phyloP scores from a whole-genome alignment of 1,140 invertebrate genomes.

The Drosophila tani region DNA sequence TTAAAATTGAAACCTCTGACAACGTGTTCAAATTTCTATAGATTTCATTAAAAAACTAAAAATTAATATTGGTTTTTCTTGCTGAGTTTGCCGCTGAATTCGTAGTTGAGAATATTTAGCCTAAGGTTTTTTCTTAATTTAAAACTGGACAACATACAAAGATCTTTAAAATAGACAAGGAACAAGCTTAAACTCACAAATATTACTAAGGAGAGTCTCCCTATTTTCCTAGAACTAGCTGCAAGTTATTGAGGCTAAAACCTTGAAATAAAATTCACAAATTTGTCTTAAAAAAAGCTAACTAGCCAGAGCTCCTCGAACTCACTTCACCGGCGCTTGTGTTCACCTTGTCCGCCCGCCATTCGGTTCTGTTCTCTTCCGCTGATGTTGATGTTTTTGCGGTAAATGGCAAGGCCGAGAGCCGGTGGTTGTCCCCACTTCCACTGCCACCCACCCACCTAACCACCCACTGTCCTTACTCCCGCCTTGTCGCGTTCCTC shows the following conservation, averaged over 20 bases:
- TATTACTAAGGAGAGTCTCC: too few relatives aligned
- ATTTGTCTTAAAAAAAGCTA: conserved; percentile 1
- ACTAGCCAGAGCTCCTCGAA: background rate
- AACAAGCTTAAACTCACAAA: too few relatives aligned
- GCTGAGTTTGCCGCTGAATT: too few relatives aligned
- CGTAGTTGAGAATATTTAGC: too few relatives aligned
- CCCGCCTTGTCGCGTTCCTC: conserved; percentile 7
- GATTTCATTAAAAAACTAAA: too few relatives aligned
- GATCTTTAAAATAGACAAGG: background rate
- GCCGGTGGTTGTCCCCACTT: conserved; percentile 46
- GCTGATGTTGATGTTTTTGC: conserved; percentile 71
- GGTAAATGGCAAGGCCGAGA: conserved; percentile 72
- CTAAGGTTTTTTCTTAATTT: too few relatives aligned
- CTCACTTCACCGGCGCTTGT: conserved; percentile 19
- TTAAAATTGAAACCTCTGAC: background rate
- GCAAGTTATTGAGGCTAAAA: too few relatives aligned
- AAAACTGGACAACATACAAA: too few relatives aligned
- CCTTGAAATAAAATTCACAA: background rate
- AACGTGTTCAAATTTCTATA: too few relatives aligned
- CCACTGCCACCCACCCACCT: background rate
- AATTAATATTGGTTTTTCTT: too few relatives aligned
- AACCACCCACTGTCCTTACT: background rate
- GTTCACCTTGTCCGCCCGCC: conserved; percentile 11
- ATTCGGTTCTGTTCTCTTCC: conserved; percentile 11
- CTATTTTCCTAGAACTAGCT: background rate